Evolutionary conservation across 2,113 vertebrate genomes (phyloP).

Genomic region (Callithrix jacchus): DNA sequence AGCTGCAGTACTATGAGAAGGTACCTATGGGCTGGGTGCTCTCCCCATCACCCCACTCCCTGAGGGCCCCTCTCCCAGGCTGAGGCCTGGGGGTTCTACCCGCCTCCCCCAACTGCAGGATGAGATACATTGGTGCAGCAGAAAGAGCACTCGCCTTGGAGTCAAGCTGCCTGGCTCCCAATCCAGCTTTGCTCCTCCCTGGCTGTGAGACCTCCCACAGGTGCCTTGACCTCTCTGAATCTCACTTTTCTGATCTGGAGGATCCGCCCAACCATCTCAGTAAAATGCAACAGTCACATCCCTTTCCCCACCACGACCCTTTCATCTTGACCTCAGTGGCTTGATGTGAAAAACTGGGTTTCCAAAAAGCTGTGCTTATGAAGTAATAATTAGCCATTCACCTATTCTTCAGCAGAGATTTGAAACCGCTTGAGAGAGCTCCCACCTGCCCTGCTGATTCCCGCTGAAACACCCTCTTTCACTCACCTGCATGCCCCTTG

Average conservation of each 20-base stretch:
- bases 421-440: background rate
- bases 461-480: background rate
- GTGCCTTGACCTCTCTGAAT: background rate
- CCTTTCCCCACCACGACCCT: background rate
- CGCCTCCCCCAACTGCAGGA: accelerated
- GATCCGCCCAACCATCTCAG: background rate
- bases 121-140: accelerated
- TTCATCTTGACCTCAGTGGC: background rate
- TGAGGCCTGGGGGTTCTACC: background rate
- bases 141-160: background rate
- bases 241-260: background rate
- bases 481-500: background rate
- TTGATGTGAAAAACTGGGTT: background rate
- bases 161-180: background rate
- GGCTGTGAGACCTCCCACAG: background rate
- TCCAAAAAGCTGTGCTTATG: background rate
- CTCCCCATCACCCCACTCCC: background rate
- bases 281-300: background rate
- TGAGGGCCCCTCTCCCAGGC: too few relatives aligned
- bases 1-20: conserved; percentile 97
- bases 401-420: background rate
- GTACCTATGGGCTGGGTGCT: conserved; percentile 74
- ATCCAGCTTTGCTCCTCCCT: accelerated
- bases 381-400: background rate
- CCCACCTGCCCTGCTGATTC: accelerated